phyloP scores from a whole-genome alignment of 2,113 vertebrate genomes.

The Aegotheles bennettii region DNA sequence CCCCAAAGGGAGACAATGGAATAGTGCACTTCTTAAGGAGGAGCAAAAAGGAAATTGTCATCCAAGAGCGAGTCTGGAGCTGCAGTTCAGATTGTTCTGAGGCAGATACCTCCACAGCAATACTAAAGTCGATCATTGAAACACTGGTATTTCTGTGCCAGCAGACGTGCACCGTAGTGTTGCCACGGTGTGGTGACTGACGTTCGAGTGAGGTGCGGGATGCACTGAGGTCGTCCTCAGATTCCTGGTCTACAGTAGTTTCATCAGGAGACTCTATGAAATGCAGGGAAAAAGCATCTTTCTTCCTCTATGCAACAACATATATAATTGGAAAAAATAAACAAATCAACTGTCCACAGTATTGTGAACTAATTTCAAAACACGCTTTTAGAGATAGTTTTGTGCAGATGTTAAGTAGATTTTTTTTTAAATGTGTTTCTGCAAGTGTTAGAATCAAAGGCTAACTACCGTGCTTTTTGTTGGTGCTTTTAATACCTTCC shows the following conservation, averaged over 20 bases:
- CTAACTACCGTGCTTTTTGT: background rate
- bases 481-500: slow-evolving; percentile 12
- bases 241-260: slow-evolving; percentile 87
- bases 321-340: slow-evolving; percentile 47
- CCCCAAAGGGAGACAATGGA: background rate
- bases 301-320: slow-evolving; percentile 60
- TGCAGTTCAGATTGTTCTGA: slow-evolving; percentile 47
- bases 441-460: background rate
- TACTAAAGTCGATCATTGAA: slow-evolving; percentile 97
- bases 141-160: slow-evolving; percentile 99
- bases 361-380: background rate
- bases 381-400: background rate
- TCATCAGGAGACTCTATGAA: slow-evolving; percentile 88
- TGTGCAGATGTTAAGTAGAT: background rate
- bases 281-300: slow-evolving; percentile 28
- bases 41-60: slow-evolving; percentile 64
- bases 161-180: slow-evolving; percentile 98
- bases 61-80: slow-evolving; percentile 40
- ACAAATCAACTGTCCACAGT: slow-evolving; percentile 4
- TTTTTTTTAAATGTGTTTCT: background rate
- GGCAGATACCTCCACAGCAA: slow-evolving; percentile 93
- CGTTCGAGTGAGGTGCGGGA: slow-evolving; percentile 87
- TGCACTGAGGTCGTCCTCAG: slow-evolving; percentile 89
- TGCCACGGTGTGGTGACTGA: slow-evolving; percentile 91
- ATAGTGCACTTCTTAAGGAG: background rate